phyloP scores from a whole-genome alignment of 2,888 invertebrate species.

The Euclidia mi region DNA sequence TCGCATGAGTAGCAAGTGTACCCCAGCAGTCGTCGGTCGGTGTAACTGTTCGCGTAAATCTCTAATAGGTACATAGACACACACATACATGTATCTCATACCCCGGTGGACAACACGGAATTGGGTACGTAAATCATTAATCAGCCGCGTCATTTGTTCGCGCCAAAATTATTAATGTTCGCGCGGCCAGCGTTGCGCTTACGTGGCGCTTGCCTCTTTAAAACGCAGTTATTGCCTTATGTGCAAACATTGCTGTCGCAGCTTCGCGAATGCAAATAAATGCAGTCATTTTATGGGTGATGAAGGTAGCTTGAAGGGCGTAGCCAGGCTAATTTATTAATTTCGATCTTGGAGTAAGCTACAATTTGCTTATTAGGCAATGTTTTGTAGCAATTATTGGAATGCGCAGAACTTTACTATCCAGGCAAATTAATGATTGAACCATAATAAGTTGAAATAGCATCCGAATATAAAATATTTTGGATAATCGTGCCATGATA shows the following conservation, averaged over 20 bases:
- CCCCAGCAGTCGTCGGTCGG: not conserved
- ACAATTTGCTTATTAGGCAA: too few relatives aligned
- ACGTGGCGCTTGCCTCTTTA: slow-evolving; percentile 74
- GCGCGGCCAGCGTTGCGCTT: slow-evolving; percentile 68
- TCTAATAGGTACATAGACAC: slow-evolving; percentile 24
- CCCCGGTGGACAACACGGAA: slow-evolving; percentile 76
- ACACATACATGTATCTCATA: slow-evolving; percentile 48
- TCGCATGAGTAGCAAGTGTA: not conserved
- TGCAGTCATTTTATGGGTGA: slow-evolving; percentile 14
- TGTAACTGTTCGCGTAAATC: slow-evolving; percentile 29
- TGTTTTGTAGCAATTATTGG: too few relatives aligned
- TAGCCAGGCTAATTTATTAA: too few relatives aligned
- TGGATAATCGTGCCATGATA: too few relatives aligned
- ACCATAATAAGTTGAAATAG: too few relatives aligned
- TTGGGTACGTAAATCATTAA: slow-evolving; percentile 88
- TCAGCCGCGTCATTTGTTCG: slow-evolving; percentile 88
- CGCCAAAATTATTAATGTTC: slow-evolving; percentile 87
- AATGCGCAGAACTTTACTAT: too few relatives aligned
- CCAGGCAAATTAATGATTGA: too few relatives aligned
- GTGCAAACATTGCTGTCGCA: slow-evolving; percentile 49
- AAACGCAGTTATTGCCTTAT: slow-evolving; percentile 74
- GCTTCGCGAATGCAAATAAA: slow-evolving; percentile 38
- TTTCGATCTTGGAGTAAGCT: too few relatives aligned
- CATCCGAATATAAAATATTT: too few relatives aligned
- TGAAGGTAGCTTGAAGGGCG: slow-evolving; percentile 1